Evolutionary conservation across 2,797 vertebrate species (phyloP).

Genomic region (Rhadinocentrus ornatus): DNA sequence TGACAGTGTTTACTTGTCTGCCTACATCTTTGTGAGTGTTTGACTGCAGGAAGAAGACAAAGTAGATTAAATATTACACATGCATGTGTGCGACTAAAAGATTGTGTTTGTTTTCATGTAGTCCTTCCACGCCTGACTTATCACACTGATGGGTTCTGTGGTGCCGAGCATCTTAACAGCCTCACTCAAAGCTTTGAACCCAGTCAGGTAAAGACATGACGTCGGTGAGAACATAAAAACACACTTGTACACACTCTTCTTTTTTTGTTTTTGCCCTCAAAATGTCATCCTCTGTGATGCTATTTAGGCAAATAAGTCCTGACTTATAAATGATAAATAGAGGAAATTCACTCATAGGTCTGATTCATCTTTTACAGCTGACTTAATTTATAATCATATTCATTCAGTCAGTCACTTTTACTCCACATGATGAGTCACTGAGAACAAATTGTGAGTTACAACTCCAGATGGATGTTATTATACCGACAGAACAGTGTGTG

Average conservation of each 20-base stretch:
- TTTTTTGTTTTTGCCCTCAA: conserved; percentile 16
- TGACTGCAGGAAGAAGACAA: not conserved
- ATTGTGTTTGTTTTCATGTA: conserved; percentile 43
- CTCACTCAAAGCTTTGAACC: conserved; percentile 47
- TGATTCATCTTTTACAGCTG: conserved; percentile 27
- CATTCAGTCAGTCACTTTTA: conserved; percentile 23
- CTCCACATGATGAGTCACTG: conserved; percentile 22
- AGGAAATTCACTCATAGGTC: conserved; percentile 5
- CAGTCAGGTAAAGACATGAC: conserved; percentile 60
- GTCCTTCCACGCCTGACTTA: conserved; percentile 56
- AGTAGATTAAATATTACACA: not conserved
- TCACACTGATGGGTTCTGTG: conserved; percentile 59
- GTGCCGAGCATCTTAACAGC: conserved; percentile 54
- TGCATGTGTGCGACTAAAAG: not conserved
- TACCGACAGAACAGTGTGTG: not conserved
- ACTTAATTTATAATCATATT: conserved; percentile 12
- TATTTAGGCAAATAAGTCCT: conserved; percentile 26
- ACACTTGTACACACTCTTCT: not conserved
- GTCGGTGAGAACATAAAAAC: conserved; percentile 24
- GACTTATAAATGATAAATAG: conserved; percentile 7
- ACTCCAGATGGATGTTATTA: conserved; percentile 3
- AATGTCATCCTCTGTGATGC: conserved; percentile 12
- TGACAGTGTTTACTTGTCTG: conserved; percentile 2
- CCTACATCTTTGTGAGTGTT: not conserved
- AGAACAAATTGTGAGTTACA: conserved; percentile 5